phyloP scores from a whole-genome alignment of 2,113 vertebrate genomes.

The Hassar affinis region DNA sequence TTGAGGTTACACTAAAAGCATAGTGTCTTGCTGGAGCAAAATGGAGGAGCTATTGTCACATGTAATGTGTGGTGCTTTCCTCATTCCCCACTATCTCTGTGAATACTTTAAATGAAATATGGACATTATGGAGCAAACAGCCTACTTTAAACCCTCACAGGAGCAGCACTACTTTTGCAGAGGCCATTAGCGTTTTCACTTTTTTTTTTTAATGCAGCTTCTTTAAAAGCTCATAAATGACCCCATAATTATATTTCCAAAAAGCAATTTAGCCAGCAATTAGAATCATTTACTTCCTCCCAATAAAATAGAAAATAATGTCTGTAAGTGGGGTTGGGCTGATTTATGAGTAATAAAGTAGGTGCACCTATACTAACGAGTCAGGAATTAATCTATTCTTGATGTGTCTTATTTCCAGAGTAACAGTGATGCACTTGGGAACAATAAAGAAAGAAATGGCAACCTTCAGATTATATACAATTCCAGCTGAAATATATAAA shows the following conservation, averaged over 20 bases:
- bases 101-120: constrained; percentile 40
- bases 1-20: neutral
- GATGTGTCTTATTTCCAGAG: neutral
- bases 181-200: constrained; percentile 44
- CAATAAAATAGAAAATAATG: constrained; percentile 43
- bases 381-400: neutral
- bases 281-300: constrained; percentile 50
- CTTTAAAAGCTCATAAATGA: constrained; percentile 51
- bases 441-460: neutral
- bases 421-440: neutral
- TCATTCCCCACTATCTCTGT: constrained; percentile 4
- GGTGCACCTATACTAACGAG: constrained; percentile 8
- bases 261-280: constrained; percentile 52
- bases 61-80: constrained; percentile 36
- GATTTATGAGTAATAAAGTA: constrained; percentile 41
- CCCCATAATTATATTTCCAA: constrained; percentile 51
- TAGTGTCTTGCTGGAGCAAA: neutral
- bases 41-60: constrained; percentile 8
- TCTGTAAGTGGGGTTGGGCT: constrained; percentile 41
- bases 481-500: constrained; percentile 13
- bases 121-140: constrained; percentile 39
- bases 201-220: constrained; percentile 45
- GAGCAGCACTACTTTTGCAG: constrained; percentile 33
- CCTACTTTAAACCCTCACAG: constrained; percentile 40
- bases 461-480: neutral